Base-by-base conservation (phyloP, 2,888 invertebrate genomes). In the Ferrisia virgata region DNA sequence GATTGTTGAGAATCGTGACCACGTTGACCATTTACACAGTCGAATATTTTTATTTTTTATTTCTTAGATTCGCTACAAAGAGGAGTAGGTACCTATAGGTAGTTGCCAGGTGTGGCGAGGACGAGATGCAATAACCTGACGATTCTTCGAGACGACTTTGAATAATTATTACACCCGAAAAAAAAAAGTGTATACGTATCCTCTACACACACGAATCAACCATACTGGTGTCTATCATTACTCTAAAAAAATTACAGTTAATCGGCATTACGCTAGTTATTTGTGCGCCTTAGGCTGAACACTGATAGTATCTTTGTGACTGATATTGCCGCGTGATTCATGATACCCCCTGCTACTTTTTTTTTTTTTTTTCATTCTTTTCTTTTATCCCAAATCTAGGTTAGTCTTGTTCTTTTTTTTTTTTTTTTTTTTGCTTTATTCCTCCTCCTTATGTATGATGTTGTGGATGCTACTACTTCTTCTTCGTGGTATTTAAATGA, bases 301-400 rank as follows among this genome's bases (percentile, higher is more conserved):
- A 72, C 72, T 72, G 31, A 72, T 72, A 36, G 33, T 33, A 72
- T 72, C 33, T 72, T 72, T 31, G 72, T 33, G 72, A 72, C 72
- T 64, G 58, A 64, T 64, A 64, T 64, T 64, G 58, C 58, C 58
- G 58, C 72, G 33, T 72, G 72, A 72, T 72, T 72, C 72, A 33
- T 72, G 33, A 72, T 72, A 72, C 72, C 33, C 72, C 72, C 33
- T 33, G 72, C 72, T 72, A 72, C 72, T 33, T 33, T 72, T 72
- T 72, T 33, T 72, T 28, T 28, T 72, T 33, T 53, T 9, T 33
- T 22, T 28, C 25, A 13, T 28, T 64, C 28, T 28, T 64, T 64
- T 64, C 58, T 64, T 64, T 64, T 28, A 64, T 2, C 58, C 58
- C 25, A 64, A 64, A 64, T 64, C 58, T 64, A 64, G 58, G 58